A percentile compares a stretch with the other conserved stretches of the same genome.
phyloP scores from a whole-genome alignment of 2,113 vertebrate species.

The Choloepus hoffmanni region DNA sequence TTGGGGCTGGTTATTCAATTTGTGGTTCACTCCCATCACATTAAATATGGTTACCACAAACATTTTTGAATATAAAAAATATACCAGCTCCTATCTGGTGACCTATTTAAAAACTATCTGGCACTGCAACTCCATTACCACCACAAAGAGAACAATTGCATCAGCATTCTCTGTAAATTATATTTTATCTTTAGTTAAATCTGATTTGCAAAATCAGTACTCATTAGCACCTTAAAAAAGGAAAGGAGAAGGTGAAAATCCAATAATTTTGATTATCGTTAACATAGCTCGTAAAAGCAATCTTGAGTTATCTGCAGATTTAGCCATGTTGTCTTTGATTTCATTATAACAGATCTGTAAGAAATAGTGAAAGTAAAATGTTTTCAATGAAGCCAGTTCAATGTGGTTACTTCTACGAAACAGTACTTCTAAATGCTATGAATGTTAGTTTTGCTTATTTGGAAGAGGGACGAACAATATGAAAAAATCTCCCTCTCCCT shows the following conservation, averaged over 20 bases:
- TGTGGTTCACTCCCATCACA: not conserved
- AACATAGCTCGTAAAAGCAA: fast-evolving
- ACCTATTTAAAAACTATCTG: not conserved
- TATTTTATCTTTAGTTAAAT: not conserved
- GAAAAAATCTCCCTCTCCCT: not conserved
- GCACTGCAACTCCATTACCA: fast-evolving
- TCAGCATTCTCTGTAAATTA: not conserved
- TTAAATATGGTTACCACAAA: not conserved
- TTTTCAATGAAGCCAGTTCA: not conserved
- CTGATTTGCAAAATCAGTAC: fast-evolving
- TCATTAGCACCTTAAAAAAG: not conserved
- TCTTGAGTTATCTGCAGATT: fast-evolving
- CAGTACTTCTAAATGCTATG: not conserved
- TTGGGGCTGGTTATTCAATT: fast-evolving
- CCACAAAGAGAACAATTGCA: not conserved
- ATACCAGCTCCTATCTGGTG: not conserved
- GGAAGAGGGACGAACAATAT: not conserved
- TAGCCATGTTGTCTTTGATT: not conserved
- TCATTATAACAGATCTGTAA: fast-evolving
- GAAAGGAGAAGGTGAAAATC: not conserved
- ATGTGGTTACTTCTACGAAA: not conserved
- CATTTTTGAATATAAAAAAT: not conserved
- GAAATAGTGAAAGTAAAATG: too few species aligned
- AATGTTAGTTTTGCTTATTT: not conserved
- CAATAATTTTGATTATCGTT: fast-evolving